Conservation (phyloP, 2,888 invertebrate species). For the Oscheius sp. region DNA sequence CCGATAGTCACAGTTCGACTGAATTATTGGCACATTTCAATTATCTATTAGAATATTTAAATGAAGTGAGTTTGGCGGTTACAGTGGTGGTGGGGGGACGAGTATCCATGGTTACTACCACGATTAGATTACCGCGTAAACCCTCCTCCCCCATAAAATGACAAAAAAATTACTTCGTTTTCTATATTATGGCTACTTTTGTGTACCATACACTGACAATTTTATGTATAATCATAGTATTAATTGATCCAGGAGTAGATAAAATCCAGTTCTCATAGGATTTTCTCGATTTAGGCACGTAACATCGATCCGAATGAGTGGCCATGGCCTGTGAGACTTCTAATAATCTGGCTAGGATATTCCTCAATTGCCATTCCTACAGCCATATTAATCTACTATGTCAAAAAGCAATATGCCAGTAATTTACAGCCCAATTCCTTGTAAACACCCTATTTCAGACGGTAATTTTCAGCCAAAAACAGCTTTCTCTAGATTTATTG, state of each 20-base stretch:
- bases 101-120: no score
- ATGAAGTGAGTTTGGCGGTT: constrained; percentile 11
- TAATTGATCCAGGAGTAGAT: no score
- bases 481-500: constrained; percentile 36
- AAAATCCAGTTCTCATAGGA: no score
- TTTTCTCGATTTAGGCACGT: constrained; percentile 39
- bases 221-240: no score
- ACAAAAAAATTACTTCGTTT: no score
- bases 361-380: constrained; percentile 62
- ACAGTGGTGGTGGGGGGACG: no score
- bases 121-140: no score
- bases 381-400: constrained; percentile 57
- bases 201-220: no score
- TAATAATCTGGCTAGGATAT: constrained; percentile 67
- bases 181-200: no score
- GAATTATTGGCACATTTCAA: constrained; percentile 3
- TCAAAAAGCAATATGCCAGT: constrained; percentile 51
- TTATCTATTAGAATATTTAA: constrained; percentile 4
- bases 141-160: no score
- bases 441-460: background rate
- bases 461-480: constrained; percentile 10
- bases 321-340: constrained; percentile 65
- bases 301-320: constrained; percentile 50
- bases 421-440: no score
- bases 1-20: background rate